A percentile compares a stretch with the other conserved stretches of the same genome.
These are phyloP conservation scores for Oreotragus oreotragus DNA, from an alignment of 2,113 vertebrate species.

Conservation along the genomic window DNA sequence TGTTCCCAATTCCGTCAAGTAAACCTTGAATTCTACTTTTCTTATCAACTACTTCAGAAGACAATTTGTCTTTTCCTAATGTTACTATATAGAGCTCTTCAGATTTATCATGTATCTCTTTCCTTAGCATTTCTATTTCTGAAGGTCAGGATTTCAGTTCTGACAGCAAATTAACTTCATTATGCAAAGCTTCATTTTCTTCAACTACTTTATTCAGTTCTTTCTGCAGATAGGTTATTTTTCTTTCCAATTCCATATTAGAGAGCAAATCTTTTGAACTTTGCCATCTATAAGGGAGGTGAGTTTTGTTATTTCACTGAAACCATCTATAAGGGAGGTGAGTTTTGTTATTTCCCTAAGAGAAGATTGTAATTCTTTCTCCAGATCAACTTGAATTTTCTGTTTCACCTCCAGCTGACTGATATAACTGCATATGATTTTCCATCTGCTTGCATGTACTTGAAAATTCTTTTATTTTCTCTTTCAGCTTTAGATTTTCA, in stretches of 20 bases:
- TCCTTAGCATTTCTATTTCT: conserved; percentile 79
- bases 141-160: conserved; percentile 68
- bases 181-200: conserved; percentile 77
- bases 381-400: conserved; percentile 89
- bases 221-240: conserved; percentile 75
- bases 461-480: conserved; percentile 81
- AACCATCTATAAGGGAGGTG: conserved; percentile 73
- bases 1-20: conserved; percentile 64
- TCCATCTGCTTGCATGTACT: conserved; percentile 80
- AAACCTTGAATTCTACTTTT: conserved; percentile 73
- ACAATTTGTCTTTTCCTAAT: conserved; percentile 78
- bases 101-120: conserved; percentile 80
- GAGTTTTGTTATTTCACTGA: conserved; percentile 90
- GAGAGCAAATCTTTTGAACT: conserved; percentile 82
- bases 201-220: conserved; percentile 79
- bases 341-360: conserved; percentile 91
- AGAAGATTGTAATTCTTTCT: conserved; percentile 87
- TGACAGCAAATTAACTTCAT: conserved; percentile 73
- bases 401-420: conserved; percentile 84
- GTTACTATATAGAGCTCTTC: conserved; percentile 76
- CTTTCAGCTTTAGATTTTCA: conserved; percentile 87
- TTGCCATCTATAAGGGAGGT: conserved; percentile 85
- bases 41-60: conserved; percentile 70
- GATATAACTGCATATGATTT: conserved; percentile 79
- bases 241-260: conserved; percentile 82